A percentile compares a stretch with the other conserved stretches of the same genome.
Conservation (phyloP, 2,888 invertebrate species). For the Melangyna quadrimaculata region DNA sequence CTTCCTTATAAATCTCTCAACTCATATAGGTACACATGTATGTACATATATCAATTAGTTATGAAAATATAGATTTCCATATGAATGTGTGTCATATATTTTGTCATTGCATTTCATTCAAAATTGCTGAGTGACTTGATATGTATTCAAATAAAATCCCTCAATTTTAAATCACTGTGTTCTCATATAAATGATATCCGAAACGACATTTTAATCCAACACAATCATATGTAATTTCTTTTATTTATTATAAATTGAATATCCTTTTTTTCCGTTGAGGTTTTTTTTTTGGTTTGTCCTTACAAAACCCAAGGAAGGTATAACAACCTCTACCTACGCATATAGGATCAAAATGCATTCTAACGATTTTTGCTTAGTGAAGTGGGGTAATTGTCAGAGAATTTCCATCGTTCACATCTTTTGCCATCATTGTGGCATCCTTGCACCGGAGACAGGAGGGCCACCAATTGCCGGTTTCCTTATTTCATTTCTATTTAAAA, state of each 20-base stretch:
- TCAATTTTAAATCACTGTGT: constrained; percentile 17
- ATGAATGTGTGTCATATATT: background rate
- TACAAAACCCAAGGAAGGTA: background rate
- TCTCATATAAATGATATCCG: constrained; percentile 45
- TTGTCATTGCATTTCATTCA: background rate
- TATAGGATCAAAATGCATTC: background rate
- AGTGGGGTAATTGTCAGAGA: background rate
- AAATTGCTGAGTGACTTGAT: constrained; percentile 43
- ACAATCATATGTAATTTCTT: constrained; percentile 4
- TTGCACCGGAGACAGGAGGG: constrained; percentile 43
- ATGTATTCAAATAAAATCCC: constrained; percentile 50
- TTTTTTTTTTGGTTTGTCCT: background rate
- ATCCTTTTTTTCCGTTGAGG: background rate
- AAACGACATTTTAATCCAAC: constrained; percentile 29
- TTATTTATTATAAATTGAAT: constrained; percentile 7
- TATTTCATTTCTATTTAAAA: constrained; percentile 26
- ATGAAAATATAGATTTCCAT: background rate
- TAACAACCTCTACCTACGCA: background rate
- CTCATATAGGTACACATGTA: background rate
- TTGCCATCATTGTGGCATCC: background rate
- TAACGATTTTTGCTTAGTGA: background rate
- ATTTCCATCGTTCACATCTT: background rate
- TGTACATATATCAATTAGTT: constrained; percentile 36
- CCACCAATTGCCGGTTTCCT: constrained; percentile 37
- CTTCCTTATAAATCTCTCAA: background rate